Evolutionary conservation across 2,113 vertebrate genomes (phyloP), one percentile per base, ranked within the genome.

Genomic region (Poeciliopsis retropinna): DNA sequence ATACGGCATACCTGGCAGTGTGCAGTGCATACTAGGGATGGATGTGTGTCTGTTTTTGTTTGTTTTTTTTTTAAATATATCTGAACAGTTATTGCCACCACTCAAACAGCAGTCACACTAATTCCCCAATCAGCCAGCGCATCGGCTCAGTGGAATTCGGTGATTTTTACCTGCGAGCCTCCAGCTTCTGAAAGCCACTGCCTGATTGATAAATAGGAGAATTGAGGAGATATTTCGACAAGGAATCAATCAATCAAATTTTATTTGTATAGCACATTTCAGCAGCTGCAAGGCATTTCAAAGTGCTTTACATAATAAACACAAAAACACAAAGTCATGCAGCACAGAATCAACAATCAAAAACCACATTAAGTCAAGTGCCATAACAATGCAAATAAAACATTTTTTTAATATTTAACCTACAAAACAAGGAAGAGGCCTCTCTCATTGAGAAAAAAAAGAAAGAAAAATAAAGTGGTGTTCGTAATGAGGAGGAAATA

Each of bases 181-280:
- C 72, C 69, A 76, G 87, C 86, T 78, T 37, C 12, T 86, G 82
- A 89, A 89, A 92, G 83, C 88, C 73, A 79, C 76, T 0, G 60
- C 72, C 80, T 92, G 86, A 91, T 90, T 87, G 87, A 92, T 91
- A 91, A 89, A 87, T 44, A 79, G 5, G 51, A 72, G 87, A 89
- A 91, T 83, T 85, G 83, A 85, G 81, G 67, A 77, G 87, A 89
- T 81, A 6, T 83, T 88, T 69, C 0, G 72, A 78, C 74, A 60
- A 70, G 78, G 67, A 76, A 80, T n/a, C n/a, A n/a, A n/a, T n/a
- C n/a, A n/a, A n/a, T n/a, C n/a, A n/a, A n/a, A n/a, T n/a, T n/a
- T n/a, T n/a, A n/a, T n/a, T n/a, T n/a, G n/a, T n/a, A n/a, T n/a
- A n/a, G n/a, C n/a, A n/a, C n/a, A n/a, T n/a, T n/a, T n/a, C n/a